Base-by-base conservation (phyloP, 2,113 vertebrate genomes). In the Ageneiosus marmoratus region DNA sequence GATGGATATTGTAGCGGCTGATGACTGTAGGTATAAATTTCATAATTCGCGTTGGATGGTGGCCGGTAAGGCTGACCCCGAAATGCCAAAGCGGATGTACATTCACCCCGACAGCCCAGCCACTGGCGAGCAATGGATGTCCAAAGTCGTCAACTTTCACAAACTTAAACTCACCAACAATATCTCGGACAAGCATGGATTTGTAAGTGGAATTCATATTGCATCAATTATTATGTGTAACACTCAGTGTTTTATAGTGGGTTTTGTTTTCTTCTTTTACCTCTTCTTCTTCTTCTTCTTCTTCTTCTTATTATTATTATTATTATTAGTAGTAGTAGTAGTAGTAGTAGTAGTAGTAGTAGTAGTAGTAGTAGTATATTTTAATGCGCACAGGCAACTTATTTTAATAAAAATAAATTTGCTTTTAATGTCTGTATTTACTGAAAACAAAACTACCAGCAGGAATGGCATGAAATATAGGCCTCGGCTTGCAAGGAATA, bases 11-110 rank as follows among this genome's bases (percentile, higher is more conserved):
- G 97, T 99, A 82, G 97, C 98, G 62, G 98, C 98, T 16, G 98
- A 99, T 88, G 97, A 99, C 94, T 99, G 98, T 93, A 96, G 98
- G 89, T 99, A 99, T 91, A 99, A 99, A 91, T 99, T 99, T 92
- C 98, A 99, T 81, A 99, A 99, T 92, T 99, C 97, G 85, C 96
- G 97, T 90, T 99, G 98, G 97, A 98, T 99, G 97, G 97, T 99
- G 91, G 98, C 98, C 0, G 98, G 98, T 46, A 99, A 99, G 89
- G 98, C 98, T 88, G 98, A 99, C 92, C 98, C 98, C 32, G 97
- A 99, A 94, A 98, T 99, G 97, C 98, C 98, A 89, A 98, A 98
- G 93, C 94, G 98, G 94, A 98, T 99, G 97, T 99, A 99, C 87
- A 99, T 99, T 90, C 98, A 99, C 92, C 98, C 98, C 41, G 98